Evolutionary conservation across 2,113 vertebrate species (phyloP).

Genomic region (Urocolius indicus): DNA sequence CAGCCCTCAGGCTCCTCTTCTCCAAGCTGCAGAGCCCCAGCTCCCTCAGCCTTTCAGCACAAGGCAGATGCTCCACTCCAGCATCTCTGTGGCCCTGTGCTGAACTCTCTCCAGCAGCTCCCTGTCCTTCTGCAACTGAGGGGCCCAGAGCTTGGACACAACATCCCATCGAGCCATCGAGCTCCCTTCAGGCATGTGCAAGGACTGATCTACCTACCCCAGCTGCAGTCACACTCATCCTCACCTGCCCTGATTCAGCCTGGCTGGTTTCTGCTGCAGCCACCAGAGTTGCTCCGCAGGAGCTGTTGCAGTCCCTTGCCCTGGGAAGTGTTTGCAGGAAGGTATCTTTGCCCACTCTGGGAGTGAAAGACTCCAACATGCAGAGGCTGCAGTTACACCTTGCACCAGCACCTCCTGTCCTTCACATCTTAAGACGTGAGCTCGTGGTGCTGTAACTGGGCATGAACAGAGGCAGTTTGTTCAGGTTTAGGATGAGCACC

Average conservation of each 20-base stretch:
- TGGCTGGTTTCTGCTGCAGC: not conserved
- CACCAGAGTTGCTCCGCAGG: not conserved
- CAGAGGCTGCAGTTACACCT: too few relatives aligned
- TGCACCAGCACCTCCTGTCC: not conserved
- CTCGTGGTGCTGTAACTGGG: not conserved
- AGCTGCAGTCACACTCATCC: fast-evolving
- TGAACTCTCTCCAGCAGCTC: too few relatives aligned
- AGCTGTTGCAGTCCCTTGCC: fast-evolving
- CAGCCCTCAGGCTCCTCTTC: too few relatives aligned
- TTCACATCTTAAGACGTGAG: not conserved
- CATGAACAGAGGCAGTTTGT: fast-evolving
- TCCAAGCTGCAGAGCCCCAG: too few relatives aligned
- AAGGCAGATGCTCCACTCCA: too few relatives aligned
- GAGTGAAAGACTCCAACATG: not conserved
- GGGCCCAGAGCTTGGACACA: too few relatives aligned
- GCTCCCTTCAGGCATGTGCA: not conserved
- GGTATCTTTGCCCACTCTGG: too few relatives aligned
- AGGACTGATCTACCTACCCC: not conserved
- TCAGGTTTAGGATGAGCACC: not conserved
- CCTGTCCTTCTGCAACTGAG: too few relatives aligned
- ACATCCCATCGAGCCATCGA: too few relatives aligned
- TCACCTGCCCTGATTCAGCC: not conserved
- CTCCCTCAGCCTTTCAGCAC: too few relatives aligned
- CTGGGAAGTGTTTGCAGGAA: not conserved
- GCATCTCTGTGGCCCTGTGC: too few relatives aligned